Evolutionary conservation across 35 echinoderm and acorn worm species (phyloP).

Genomic region (Amphiura filiformis): DNA sequence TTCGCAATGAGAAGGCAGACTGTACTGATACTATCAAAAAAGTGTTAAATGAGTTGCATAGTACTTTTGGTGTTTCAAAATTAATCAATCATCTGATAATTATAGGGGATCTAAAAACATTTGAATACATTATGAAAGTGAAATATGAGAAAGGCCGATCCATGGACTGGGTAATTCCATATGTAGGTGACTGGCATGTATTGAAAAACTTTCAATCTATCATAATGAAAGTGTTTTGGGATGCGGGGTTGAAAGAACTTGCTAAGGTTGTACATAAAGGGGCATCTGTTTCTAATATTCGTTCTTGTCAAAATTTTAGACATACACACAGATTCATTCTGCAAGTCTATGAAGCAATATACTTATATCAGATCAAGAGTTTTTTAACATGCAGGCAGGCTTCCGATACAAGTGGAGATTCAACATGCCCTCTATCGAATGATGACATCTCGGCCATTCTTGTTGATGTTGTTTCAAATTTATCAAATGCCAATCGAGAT

Average conservation of each 20-base stretch:
- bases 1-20: conserved; percentile 3
- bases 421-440: neutral
- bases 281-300: neutral
- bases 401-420: neutral
- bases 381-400: neutral
- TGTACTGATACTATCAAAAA: neutral
- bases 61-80: neutral
- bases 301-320: conserved; percentile 33
- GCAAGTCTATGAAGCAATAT: conserved; percentile 39
- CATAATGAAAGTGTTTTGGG: conserved; percentile 58
- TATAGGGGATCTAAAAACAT: conserved; percentile 62
- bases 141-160: neutral
- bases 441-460: neutral
- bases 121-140: conserved; percentile 20
- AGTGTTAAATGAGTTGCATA: neutral
- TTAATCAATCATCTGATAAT: conserved; percentile 53
- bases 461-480: neutral
- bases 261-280: conserved; percentile 23
- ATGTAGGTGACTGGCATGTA: conserved; percentile 79
- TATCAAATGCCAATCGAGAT: neutral
- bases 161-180: conserved; percentile 71
- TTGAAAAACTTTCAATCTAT: conserved; percentile 62
- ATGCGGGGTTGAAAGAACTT: conserved; percentile 67
- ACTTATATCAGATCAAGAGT: neutral
- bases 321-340: conserved; percentile 35